These are phyloP conservation scores for Xylota sylvarum DNA, from an alignment of 2,888 invertebrate genomes.

Conservation along the genomic window DNA sequence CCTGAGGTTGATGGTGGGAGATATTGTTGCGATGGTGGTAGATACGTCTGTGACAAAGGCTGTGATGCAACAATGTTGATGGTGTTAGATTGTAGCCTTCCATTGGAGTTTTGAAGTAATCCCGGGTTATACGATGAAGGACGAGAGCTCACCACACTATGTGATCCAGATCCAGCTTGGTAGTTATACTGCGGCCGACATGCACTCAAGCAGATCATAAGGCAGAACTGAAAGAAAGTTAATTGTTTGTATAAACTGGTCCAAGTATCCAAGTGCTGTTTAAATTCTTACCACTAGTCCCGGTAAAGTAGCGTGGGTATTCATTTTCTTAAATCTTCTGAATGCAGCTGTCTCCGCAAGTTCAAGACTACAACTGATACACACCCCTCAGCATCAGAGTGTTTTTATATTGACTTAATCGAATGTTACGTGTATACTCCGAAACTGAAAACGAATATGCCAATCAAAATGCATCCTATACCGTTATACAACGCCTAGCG, in stretches of 20 bases:
- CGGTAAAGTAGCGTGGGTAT: neutral
- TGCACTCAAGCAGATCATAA: constrained; percentile 26
- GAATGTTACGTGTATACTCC: constrained; percentile 56
- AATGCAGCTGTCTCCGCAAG: constrained; percentile 38
- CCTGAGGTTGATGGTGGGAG: constrained; percentile 18
- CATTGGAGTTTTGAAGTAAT: constrained; percentile 10
- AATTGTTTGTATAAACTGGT: neutral
- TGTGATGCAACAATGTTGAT: constrained; percentile 45
- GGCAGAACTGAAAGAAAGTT: constrained; percentile 27
- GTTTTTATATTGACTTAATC: constrained; percentile 63
- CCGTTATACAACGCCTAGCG: constrained; percentile 62
- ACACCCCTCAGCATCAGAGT: constrained; percentile 24
- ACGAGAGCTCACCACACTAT: neutral
- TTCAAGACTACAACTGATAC: constrained; percentile 56
- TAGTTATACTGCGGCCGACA: constrained; percentile 60
- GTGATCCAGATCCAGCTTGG: constrained; percentile 1
- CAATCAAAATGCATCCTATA: constrained; percentile 54
- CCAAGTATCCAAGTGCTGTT: neutral
- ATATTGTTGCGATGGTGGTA: constrained; percentile 35
- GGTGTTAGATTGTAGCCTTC: neutral
- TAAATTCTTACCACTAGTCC: constrained; percentile 45
- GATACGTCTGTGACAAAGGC: constrained; percentile 42
- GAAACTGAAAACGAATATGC: constrained; percentile 19
- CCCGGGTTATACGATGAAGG: constrained; percentile 9
- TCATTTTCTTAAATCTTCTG: constrained; percentile 31